Evolutionary conservation across 2,888 invertebrate species (phyloP).

Genomic region (Tipula confusa): DNA sequence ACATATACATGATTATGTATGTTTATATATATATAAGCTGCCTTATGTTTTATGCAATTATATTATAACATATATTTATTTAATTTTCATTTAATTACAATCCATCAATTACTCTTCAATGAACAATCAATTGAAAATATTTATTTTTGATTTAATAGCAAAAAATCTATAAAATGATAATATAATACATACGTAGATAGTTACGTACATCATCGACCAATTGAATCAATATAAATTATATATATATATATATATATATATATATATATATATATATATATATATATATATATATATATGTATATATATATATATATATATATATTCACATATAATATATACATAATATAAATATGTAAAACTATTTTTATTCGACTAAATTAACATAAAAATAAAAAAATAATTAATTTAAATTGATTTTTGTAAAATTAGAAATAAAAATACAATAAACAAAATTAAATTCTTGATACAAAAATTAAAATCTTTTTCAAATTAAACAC

Average conservation of each 20-base stretch:
- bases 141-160: background rate
- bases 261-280: background rate
- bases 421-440: constrained; percentile 20
- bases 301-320: no score
- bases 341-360: background rate
- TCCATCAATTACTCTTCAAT: constrained; percentile 9
- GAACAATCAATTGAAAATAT: constrained; percentile 13
- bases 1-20: background rate
- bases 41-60: background rate
- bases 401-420: background rate
- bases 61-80: background rate
- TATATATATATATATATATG: background rate
- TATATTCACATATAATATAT: no score
- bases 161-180: background rate
- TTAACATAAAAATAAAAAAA: constrained; percentile 3
- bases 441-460: background rate
- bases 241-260: background rate
- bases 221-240: background rate
- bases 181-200: background rate
- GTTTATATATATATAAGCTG: background rate
- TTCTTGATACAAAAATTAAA: background rate
- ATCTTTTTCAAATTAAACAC: background rate
- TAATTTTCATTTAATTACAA: background rate
- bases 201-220: background rate
- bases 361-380: background rate